A percentile compares a stretch with the other conserved stretches of the same genome.
These are phyloP conservation scores for Eledone cirrhosa DNA, from an alignment of 2,888 invertebrate species.

Conservation along the genomic window DNA sequence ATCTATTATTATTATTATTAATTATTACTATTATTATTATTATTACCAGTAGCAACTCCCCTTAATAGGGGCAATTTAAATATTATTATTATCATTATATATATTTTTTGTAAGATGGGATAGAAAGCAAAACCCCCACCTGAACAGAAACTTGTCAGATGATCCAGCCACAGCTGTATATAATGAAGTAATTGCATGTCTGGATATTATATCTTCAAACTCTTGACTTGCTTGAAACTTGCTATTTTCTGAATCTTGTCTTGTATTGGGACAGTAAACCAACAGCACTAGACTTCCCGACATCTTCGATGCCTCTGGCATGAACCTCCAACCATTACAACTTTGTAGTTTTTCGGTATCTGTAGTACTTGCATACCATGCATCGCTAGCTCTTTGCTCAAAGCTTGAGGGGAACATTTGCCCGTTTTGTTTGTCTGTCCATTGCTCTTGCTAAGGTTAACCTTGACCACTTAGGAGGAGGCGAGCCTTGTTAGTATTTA, in stretches of 20 bases:
- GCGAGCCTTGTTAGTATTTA: slow-evolving; percentile 29
- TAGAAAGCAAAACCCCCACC: no score
- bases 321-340: slow-evolving; percentile 1
- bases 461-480: slow-evolving; percentile 28
- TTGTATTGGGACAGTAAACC: not conserved
- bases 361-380: slow-evolving; percentile 29
- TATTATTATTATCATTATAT: no score
- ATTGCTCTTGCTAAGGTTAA: slow-evolving; percentile 29
- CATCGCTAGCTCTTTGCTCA: slow-evolving; percentile 26
- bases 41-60: no score
- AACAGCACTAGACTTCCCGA: no score
- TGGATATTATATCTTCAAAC: slow-evolving; percentile 28
- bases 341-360: not conserved
- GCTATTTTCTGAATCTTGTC: slow-evolving; percentile 28
- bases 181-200: slow-evolving; percentile 22
- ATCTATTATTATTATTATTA: no score
- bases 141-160: no score
- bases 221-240: slow-evolving; percentile 26
- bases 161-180: no score
- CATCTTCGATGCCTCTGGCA: no score
- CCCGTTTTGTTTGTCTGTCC: slow-evolving; percentile 11
- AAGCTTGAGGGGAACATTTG: slow-evolving; percentile 13
- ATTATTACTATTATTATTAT: no score
- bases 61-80: no score
- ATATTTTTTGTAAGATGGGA: no score